Evolutionary conservation across 2,888 invertebrate genomes (phyloP), one percentile per base, ranked within the genome.

Genomic region (Andrena bicolor): DNA sequence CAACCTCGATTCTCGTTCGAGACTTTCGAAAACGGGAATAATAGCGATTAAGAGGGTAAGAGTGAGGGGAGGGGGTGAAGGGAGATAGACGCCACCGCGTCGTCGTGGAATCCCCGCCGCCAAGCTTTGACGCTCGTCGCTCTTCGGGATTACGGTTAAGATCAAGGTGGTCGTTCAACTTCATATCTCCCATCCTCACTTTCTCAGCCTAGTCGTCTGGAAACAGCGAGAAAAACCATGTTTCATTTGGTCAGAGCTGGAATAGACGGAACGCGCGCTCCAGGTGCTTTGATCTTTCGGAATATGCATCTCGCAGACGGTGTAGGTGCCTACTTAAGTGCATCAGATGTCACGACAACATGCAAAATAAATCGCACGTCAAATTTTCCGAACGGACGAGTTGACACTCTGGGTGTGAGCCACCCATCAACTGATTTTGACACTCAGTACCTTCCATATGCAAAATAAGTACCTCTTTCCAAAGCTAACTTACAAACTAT

Each of bases 281-380:
- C 65, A 49, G 30, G 71, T 20, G 76, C 88, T 87, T 87, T 86
- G 88, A 86, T 87, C 88, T 82, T 76, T 63, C 64, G 53, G 35
- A 68, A 61, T 76, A 77, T 64, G 26, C 48, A 41, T 51, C 76
- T 23, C 23, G 61, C 13, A 30, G 6, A 20, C 32, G 32, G 0
- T 13, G 10, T 56, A 41, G 16, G 41, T 41, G 16, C 13, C 13
- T 41, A 4, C 41, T 41, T 41, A 41, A 41, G 20, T 20, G 13
- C 23, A n/a, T 13, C 23, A 7, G 20, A 13, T 23, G 63, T 23
- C 26, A 26, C 26, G 20, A 20, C 1, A 32, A 35, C 20, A 35
- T 61, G 10, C 28, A 0, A n/a, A 61, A 61, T 61, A 35, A 60
- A 60, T 60, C 60, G 30, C 68, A 2, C 32, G 16, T 56, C 32